phyloP scores from a whole-genome alignment of 1,140 invertebrate genomes.

The Camponotus vicinus region DNA sequence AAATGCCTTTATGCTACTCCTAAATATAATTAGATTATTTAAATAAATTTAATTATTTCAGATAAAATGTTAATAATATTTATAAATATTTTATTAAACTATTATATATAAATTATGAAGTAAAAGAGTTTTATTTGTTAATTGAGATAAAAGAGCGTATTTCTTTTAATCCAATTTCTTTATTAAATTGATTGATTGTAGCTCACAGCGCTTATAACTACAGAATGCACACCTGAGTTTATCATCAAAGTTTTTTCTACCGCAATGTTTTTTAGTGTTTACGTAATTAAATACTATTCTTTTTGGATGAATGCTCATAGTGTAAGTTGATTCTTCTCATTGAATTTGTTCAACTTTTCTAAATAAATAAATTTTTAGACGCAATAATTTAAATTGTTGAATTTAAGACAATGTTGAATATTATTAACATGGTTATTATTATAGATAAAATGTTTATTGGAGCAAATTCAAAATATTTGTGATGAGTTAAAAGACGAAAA shows the following conservation, averaged over 20 bases:
- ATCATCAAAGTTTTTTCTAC: not conserved
- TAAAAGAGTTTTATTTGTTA: not conserved
- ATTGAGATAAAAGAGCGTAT: not conserved
- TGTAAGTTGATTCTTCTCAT: not conserved
- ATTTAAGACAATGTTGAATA: no score
- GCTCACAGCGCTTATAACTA: not conserved
- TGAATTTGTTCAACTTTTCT: no score
- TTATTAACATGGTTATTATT: not conserved
- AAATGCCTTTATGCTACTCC: not conserved
- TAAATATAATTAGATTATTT: not conserved
- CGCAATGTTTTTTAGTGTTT: not conserved
- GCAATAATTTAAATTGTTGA: no score
- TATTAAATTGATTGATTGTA: not conserved
- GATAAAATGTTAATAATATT: no score
- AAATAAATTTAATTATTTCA: no score
- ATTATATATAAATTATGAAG: not conserved
- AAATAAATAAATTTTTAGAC: no score
- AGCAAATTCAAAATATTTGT: not conserved
- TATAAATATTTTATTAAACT: not conserved
- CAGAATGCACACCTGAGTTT: not conserved
- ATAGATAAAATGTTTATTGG: slow-evolving; percentile 14
- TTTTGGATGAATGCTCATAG: not conserved
- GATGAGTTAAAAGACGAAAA: slow-evolving; percentile 14
- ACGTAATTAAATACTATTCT: not conserved
- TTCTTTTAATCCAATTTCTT: not conserved